Base-by-base conservation (phyloP, 2,113 vertebrate genomes). In the Scomber colias region DNA sequence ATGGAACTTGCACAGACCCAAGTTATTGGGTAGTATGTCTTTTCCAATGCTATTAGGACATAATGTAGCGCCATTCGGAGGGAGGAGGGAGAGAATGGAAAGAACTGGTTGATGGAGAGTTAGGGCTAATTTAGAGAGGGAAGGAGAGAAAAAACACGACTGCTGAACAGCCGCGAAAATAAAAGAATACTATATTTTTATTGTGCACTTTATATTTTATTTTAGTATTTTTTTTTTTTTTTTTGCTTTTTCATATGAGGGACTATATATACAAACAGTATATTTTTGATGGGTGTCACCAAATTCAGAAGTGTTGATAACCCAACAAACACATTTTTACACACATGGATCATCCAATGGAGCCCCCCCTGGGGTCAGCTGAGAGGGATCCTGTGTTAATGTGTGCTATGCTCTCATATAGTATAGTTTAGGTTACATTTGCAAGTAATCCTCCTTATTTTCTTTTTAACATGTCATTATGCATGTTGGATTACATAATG, bases 11-110 rank as follows among this genome's bases (percentile, higher is more conserved):
- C 35, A 21, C 48, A 66, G 49, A 68, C 9, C 56, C 31, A 30
- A n/a, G 59, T 77, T 84, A 90, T 86, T 89, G 77, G 79, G 59
- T 77, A 69, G 70, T 82, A 49, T 61, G 70, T 91, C 83, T 91
- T 78, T 86, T 50, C n/a, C 57, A 79, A 60, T 24, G 73, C 87
- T 87, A 78, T 92, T 86, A 92, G 71, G 61, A 78, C 80, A 81
- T 90, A 90, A 89, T 87, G 85, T 79, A 72, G 71, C 15, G 2
- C 45, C 73, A 35, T 66, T 78, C 14, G 57, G 45, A 53, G 51
- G 53, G 49, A 30, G 69, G 50, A 50, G 49, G 40, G 62, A 40
- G 60, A 50, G 59, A 31, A 35, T 60, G 71, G 60, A 76, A 53
- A 50, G 71, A 75, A 27, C 66, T 0, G 49, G 16, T 17, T 81